Conservation (phyloP, 2,113 vertebrate species). For the Hyaena hyaena region DNA sequence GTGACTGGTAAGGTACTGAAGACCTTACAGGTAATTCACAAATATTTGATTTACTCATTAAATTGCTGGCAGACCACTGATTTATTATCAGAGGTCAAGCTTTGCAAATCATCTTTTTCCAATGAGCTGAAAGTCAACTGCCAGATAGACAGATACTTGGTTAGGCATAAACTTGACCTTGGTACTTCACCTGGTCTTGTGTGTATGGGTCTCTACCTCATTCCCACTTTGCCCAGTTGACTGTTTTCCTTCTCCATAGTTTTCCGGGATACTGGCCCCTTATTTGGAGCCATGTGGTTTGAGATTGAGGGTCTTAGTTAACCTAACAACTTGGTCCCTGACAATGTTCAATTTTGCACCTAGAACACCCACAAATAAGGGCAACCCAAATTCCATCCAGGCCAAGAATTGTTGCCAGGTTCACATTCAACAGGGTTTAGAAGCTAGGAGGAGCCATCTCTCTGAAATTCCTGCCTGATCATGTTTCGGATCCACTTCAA, state of each 20-base stretch:
- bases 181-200: background rate
- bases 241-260: background rate
- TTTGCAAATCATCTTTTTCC: background rate
- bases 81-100: background rate
- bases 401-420: background rate
- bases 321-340: background rate
- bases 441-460: background rate
- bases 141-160: background rate
- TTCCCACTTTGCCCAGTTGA: background rate
- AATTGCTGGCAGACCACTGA: background rate
- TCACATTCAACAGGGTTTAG: background rate
- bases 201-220: background rate
- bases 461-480: background rate
- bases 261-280: background rate
- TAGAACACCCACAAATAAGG: background rate
- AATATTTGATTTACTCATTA: constrained; percentile 32
- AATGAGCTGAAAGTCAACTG: background rate
- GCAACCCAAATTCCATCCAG: background rate
- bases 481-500: background rate
- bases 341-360: background rate
- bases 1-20: background rate
- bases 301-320: background rate
- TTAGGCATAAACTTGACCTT: background rate
- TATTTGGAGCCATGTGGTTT: background rate
- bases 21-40: background rate